Evolutionary conservation across 2,113 vertebrate species (phyloP).

Genomic region (Pelecanus crispus): DNA sequence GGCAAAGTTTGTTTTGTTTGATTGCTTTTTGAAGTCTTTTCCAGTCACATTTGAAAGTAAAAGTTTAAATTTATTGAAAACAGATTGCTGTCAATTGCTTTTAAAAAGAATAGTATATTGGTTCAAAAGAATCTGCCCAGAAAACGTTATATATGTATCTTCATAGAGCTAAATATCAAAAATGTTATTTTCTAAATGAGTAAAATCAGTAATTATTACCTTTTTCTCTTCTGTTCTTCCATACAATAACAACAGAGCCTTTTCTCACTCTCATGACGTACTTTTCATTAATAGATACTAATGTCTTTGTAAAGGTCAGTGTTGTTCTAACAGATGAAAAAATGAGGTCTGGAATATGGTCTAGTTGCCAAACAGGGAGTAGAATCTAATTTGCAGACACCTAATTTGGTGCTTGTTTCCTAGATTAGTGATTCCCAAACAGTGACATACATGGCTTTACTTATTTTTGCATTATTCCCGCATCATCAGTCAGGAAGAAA

Average conservation of each 20-base stretch:
- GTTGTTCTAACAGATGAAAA: neutral
- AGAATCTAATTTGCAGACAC: neutral
- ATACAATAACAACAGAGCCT: neutral
- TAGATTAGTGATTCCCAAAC: neutral
- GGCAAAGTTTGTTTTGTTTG: neutral
- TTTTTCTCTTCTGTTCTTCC: neutral
- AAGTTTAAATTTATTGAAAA: neutral
- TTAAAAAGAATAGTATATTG: neutral
- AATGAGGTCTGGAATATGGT: neutral
- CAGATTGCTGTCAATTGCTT: neutral
- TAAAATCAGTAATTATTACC: neutral
- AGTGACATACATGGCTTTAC: neutral
- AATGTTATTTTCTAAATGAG: neutral
- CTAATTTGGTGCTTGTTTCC: neutral
- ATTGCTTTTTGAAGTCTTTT: neutral
- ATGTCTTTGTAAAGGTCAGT: neutral
- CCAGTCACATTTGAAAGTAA: neutral
- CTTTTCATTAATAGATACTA: neutral
- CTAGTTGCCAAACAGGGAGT: neutral
- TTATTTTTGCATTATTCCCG: neutral
- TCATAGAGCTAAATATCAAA: neutral
- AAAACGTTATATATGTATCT: neutral
- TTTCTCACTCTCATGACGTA: neutral
- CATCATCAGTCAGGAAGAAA: neutral
- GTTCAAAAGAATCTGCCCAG: neutral